These are phyloP conservation scores for Lucilia sericata DNA, from an alignment of 1,140 invertebrate species.

Conservation along the genomic window DNA sequence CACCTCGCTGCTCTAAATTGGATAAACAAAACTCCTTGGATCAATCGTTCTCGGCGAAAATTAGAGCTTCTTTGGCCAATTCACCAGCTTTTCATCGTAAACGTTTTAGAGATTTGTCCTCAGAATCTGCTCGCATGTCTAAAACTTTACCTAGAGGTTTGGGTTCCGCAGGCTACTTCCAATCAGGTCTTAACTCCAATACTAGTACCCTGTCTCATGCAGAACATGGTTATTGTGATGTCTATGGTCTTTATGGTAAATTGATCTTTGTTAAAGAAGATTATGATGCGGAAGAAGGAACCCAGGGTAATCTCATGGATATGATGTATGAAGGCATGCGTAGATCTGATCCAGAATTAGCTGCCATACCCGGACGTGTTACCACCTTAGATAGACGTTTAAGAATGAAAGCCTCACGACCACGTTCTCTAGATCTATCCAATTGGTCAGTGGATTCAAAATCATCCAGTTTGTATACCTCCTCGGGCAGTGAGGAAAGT, in stretches of 20 bases:
- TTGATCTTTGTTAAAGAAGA: constrained; percentile 87
- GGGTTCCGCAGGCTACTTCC: constrained; percentile 68
- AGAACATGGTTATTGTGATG: constrained; percentile 79
- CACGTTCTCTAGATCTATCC: constrained; percentile 84
- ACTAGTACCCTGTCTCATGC: constrained; percentile 72
- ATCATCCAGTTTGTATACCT: constrained; percentile 83
- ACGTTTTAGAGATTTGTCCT: constrained; percentile 74
- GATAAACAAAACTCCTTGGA: constrained; percentile 76
- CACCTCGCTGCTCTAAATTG: constrained; percentile 70
- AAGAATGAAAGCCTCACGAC: constrained; percentile 83
- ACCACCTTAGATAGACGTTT: constrained; percentile 83
- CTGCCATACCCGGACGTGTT: constrained; percentile 82
- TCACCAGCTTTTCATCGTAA: constrained; percentile 79
- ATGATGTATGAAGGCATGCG: constrained; percentile 80
- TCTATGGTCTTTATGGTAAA: constrained; percentile 90
- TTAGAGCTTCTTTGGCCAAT: constrained; percentile 73
- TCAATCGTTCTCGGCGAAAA: constrained; percentile 71
- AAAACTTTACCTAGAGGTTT: constrained; percentile 83
- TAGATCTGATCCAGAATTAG: constrained; percentile 84
- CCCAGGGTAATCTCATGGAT: constrained; percentile 73
- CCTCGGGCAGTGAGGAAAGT: constrained; percentile 85
- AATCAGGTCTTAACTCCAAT: constrained; percentile 70
- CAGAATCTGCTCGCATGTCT: constrained; percentile 75
- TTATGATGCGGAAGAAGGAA: constrained; percentile 83
- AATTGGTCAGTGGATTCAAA: constrained; percentile 90